These are phyloP conservation scores for Aphis craccivora DNA, from an alignment of 1,140 invertebrate genomes.

Conservation along the genomic window DNA sequence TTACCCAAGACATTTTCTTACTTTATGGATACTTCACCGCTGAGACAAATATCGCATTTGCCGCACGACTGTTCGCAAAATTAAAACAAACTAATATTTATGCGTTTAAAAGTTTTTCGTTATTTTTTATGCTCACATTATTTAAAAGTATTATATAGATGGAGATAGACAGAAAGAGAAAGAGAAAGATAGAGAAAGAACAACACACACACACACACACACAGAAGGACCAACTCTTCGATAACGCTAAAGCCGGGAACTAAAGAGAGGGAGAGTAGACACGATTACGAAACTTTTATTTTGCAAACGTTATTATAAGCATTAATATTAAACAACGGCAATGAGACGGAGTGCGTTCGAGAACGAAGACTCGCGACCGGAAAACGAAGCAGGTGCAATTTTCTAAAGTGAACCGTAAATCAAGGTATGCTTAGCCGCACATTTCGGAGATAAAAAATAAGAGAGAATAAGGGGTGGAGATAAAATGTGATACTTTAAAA, in stretches of 20 bases:
- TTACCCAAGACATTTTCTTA: neutral
- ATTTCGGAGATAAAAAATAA: neutral
- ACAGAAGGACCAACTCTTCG: neutral
- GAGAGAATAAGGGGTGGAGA: neutral
- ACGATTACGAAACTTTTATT: neutral
- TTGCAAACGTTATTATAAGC: conserved; percentile 15
- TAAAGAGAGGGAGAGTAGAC: neutral
- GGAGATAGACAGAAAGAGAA: neutral
- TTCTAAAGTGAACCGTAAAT: conserved; percentile 27
- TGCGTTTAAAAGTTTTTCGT: neutral
- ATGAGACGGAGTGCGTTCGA: neutral
- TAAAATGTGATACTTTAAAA: conserved; percentile 8
- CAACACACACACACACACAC: neutral
- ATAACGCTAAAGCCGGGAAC: neutral
- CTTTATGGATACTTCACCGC: neutral
- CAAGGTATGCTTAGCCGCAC: neutral
- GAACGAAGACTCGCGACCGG: neutral
- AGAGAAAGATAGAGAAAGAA: neutral
- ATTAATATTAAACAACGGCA: neutral
- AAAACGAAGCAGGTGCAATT: conserved; percentile 18
- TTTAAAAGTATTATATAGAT: neutral
- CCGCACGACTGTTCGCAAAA: neutral
- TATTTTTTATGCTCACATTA: neutral
- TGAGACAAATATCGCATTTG: neutral
- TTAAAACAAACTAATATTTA: conserved; percentile 6